Base-by-base conservation (phyloP, 2,113 vertebrate species). In the Gambusia holbrooki region DNA sequence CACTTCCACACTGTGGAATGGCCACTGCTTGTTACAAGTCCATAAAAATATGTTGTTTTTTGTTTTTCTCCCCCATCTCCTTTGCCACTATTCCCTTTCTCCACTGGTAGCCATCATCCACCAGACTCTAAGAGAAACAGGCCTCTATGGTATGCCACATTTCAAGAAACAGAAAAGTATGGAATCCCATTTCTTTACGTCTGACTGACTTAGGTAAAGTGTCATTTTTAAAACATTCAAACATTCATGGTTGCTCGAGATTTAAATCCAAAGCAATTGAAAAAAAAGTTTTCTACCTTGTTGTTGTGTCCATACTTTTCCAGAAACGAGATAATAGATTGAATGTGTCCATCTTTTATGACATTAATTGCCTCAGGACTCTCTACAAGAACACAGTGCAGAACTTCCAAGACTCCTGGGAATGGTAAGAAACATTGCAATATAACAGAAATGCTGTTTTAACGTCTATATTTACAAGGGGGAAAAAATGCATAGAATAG, bases 301-400 rank as follows among this genome's bases (percentile, higher is more conserved):
- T 96, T 94, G 77, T 97, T 97, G 88, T 95, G 93, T 86, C 97
- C 97, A 75, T 98, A 97, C 73, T 96, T 97, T 83, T 99, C 96
- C 71, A 98, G 91, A 77, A 99, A 96, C 15, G 95, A 96, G 81
- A 99, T 96, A 74, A 99, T 96, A 25, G 97, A 96, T 62, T 96
- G 95, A 87, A 99, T 98, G 88, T 99, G 97, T 60, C 92, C 95
- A 84, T 98, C 96, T 88, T 97, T 98, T 88, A 99, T 96, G 88
- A 95, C 95, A 84, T 97, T 97, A 30, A 99, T 89, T 67, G 96
- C 96, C 93, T 98, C 97, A 17, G 97, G 96, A 80, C 97, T 98
- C 93, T 98, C 96, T 66, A 96, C 94, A 48, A 98, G 88, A 9
- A 98, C 95, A 89, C 97, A 98, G 75, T 98, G 97, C 60, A 99